Evolutionary conservation across 2,797 vertebrate genomes (phyloP).

Genomic region (Gastrophryne carolinensis): DNA sequence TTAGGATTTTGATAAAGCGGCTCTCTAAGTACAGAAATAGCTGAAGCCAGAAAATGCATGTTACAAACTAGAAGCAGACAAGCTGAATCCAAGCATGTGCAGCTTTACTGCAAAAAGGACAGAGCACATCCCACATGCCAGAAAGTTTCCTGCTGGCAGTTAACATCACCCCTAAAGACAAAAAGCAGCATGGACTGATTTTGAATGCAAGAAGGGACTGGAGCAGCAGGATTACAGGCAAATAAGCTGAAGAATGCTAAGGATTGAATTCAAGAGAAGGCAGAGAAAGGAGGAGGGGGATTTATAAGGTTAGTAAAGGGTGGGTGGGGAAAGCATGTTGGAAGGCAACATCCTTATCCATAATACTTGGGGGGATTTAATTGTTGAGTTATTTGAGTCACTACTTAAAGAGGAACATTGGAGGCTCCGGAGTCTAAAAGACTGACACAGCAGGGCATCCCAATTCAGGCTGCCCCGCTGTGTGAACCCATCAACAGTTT

Average conservation of each 20-base stretch:
- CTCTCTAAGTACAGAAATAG: too few relatives aligned
- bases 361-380: too few relatives aligned
- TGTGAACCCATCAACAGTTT: too few relatives aligned
- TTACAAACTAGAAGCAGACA: neutral
- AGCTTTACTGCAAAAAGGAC: neutral
- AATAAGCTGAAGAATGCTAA: too few relatives aligned
- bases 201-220: neutral
- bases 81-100: neutral
- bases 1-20: too few relatives aligned
- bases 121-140: neutral
- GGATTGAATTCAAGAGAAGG: neutral
- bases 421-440: too few relatives aligned
- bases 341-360: neutral
- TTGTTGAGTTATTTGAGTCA: too few relatives aligned
- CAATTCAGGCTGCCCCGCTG: too few relatives aligned
- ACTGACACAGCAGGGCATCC: too few relatives aligned
- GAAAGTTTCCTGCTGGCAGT: neutral
- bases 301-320: neutral
- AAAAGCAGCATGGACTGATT: neutral
- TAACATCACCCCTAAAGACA: neutral
- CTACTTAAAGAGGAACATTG: too few relatives aligned
- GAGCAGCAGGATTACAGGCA: too few relatives aligned
- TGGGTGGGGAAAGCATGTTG: neutral
- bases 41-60: neutral
- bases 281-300: neutral